Evolutionary conservation across 2,113 vertebrate genomes (phyloP), one percentile per base, ranked within the genome.

Genomic region (Macheiramphus alcinus): DNA sequence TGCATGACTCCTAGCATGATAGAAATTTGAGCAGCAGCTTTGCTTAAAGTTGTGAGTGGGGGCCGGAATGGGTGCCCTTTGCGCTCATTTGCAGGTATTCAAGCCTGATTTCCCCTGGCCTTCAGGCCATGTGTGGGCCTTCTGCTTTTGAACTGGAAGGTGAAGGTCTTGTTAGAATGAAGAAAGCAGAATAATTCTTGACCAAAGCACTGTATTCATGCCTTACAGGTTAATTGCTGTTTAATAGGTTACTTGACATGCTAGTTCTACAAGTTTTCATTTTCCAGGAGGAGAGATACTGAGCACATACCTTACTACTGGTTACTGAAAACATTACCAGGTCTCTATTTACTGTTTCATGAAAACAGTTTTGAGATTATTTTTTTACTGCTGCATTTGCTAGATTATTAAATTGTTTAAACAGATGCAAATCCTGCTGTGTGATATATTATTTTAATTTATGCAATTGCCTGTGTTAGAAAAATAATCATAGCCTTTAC

Each of bases 21-120:
- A 92, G 93, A 93, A 66, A 93, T 84, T 52, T 82, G 55, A 97
- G 65, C n/a, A 93, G 48, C 81, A n/a, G 14, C 70, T 94, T 91
- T 67, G 32, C 43, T 53, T 73, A 48, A 84, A 72, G 10, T 82
- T 68, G 22, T 18, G 5, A 62, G 38, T 40, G 61, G 27, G 53
- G 27, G 14, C 0, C 0, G 45, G 32, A 36, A 53, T 63, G 40
- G 23, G 27, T 45, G 32, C 42, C 65, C 76, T 82, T 56, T 70
- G 36, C 62, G 85, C 36, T 81, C 23, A 38, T 73, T 56, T 56
- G 23, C 22, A 4, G 40, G 29, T 32, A 52, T 80, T 52, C 12
- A 74, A 85, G 38, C 2, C 4, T 67, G 32, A 23, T 21, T 85
- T 88, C 19, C 47, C 26, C 50, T 70, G 79, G n/a, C 55, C 50